Base-by-base conservation (phyloP, 1,140 invertebrate species). In the Tetramorium parvispinum region DNA sequence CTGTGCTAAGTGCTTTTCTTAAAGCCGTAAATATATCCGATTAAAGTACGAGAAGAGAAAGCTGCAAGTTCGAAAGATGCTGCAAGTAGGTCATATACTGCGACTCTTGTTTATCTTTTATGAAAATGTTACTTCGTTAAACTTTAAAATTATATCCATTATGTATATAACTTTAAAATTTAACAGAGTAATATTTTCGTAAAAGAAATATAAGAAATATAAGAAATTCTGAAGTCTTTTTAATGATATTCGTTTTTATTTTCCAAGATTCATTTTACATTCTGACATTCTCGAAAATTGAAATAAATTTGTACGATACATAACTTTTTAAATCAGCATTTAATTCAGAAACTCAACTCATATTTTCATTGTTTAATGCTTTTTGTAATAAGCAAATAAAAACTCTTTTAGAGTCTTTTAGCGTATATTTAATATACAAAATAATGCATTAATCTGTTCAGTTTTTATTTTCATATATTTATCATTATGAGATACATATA, bases 1-100 rank as follows among this genome's bases (percentile, higher is more conserved):
- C 24, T 32, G 32, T 32, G 27, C 76, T 78, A 63, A 78, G 11
- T 65, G 18, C n/a, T 65, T 65, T 16, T 37, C 43, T 77, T 24
- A 61, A 59, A 77, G 37, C 21, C 13, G 16, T 40, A 40, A 76
- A 32, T 21, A 46, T 32, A 27, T n/a, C 59, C 76, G 43, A 78
- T 63, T 78, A 63, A 49, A 37, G 11, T 10, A 21, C 43, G 1
- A 3, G 16, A 78, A 32, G 11, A 21, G 21, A 40, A 40, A 43
- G n/a, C 7, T 10, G 68, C 11, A 57, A 32, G 37, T 13, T 40
- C 21, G 49, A 32, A 73, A 53, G 49, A 37, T 32, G 27, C 27
- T 27, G 37, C 7, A n/a, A 32, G 32, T 32, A 0, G 32, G 32
- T 32, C 3, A 32, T 32, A 32, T n/a, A 55, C 3, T 57, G 40